Conservation (phyloP, 2,888 invertebrate species). For the Cistogaster globosa region DNA sequence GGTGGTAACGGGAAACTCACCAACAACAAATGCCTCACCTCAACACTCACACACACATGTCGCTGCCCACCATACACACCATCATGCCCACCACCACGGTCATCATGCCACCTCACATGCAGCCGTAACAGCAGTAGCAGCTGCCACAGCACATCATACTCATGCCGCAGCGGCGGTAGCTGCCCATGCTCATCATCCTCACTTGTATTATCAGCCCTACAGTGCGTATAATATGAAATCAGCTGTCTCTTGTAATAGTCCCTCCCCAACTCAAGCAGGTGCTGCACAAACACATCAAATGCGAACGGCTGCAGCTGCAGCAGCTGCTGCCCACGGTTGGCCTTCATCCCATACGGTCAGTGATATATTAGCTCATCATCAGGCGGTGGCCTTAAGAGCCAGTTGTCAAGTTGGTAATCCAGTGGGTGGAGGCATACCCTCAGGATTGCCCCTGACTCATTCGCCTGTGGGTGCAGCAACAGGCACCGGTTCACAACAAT, state of each 20-base stretch:
- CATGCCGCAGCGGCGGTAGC: constrained; percentile 72
- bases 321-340: constrained; percentile 81
- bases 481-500: constrained; percentile 74
- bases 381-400: constrained; percentile 81
- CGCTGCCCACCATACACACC: constrained; percentile 56
- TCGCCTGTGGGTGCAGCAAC: constrained; percentile 77
- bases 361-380: constrained; percentile 84
- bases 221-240: constrained; percentile 82
- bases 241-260: constrained; percentile 81
- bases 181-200: constrained; percentile 84
- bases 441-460: constrained; percentile 75
- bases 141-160: constrained; percentile 60
- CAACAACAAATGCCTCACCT: constrained; percentile 64
- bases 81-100: constrained; percentile 88
- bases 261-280: constrained; percentile 81
- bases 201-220: constrained; percentile 85
- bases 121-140: constrained; percentile 62
- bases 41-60: constrained; percentile 66
- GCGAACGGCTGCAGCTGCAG: constrained; percentile 77
- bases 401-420: constrained; percentile 81
- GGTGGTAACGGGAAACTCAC: constrained; percentile 42
- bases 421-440: constrained; percentile 73
- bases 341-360: constrained; percentile 85
- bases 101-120: constrained; percentile 78
- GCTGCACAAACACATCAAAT: constrained; percentile 77